A percentile compares a stretch with the other conserved stretches of the same genome.
phyloP scores from a whole-genome alignment of 2,888 invertebrate species.

The Parelbella ahira region DNA sequence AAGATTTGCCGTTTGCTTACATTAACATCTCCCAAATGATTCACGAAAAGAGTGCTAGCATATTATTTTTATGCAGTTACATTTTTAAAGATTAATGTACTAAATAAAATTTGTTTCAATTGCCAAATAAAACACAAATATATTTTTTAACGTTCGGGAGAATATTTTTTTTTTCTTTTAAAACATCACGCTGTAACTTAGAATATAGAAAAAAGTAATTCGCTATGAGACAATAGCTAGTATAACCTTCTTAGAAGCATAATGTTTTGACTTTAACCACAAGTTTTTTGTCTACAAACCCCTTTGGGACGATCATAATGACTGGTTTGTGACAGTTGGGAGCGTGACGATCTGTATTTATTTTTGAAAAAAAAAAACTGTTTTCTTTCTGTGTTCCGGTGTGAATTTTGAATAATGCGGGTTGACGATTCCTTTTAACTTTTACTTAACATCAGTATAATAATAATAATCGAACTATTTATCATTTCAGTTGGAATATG shows the following conservation, averaged over 20 bases:
- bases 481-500: too few species aligned
- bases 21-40: too few species aligned
- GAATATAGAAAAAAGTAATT: slow-evolving; percentile 44
- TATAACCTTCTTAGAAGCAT: slow-evolving; percentile 53
- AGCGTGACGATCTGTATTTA: slow-evolving; percentile 33
- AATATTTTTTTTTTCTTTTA: too few species aligned
- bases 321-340: slow-evolving; percentile 35
- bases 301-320: slow-evolving; percentile 54
- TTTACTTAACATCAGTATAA: too few species aligned
- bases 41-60: too few species aligned
- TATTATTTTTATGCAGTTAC: too few species aligned
- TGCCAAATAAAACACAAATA: too few species aligned
- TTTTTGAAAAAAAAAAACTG: slow-evolving; percentile 27
- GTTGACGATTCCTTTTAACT: not conserved
- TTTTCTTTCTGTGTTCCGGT: slow-evolving; percentile 16
- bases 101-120: too few species aligned
- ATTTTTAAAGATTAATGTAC: too few species aligned
- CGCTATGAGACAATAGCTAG: slow-evolving; percentile 46
- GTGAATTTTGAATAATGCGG: slow-evolving; percentile 30
- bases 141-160: too few species aligned
- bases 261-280: slow-evolving; percentile 52
- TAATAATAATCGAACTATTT: too few species aligned
- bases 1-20: too few species aligned
- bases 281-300: slow-evolving; percentile 37
- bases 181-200: slow-evolving; percentile 39